A percentile compares a stretch with the other conserved stretches of the same genome.
Evolutionary conservation across 2,113 vertebrate species (phyloP).

Genomic region (Festucalex cinctus): DNA sequence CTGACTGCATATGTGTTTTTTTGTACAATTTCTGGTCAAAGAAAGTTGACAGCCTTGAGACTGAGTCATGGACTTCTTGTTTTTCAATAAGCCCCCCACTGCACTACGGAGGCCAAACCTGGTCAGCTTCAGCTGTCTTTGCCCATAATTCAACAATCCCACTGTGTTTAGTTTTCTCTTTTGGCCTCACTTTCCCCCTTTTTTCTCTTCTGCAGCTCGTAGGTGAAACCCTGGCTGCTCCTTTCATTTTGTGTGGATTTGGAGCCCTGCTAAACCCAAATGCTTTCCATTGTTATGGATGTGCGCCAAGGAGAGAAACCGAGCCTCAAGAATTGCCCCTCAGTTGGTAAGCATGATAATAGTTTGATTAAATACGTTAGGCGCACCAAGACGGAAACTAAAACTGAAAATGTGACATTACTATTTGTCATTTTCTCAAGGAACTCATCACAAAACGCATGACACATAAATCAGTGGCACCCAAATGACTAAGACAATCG

Average conservation of each 20-base stretch:
- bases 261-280: conserved; percentile 62
- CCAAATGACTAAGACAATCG: conserved; percentile 9
- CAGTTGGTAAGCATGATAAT: conserved; percentile 43
- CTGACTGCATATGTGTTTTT: conserved; percentile 66
- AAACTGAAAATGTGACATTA: background rate
- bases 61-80: conserved; percentile 69
- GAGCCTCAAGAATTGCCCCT: conserved; percentile 32
- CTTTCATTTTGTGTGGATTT: conserved; percentile 54
- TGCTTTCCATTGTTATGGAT: conserved; percentile 59
- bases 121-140: conserved; percentile 73
- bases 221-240: conserved; percentile 66
- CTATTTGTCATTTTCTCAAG: background rate
- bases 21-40: conserved; percentile 49
- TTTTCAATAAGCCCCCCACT: conserved; percentile 61
- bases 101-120: conserved; percentile 65
- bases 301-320: conserved; percentile 44
- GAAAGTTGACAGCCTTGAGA: conserved; percentile 43
- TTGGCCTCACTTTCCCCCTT: conserved; percentile 23
- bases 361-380: conserved; percentile 44
- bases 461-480: conserved; percentile 1
- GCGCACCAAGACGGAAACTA: conserved; percentile 1
- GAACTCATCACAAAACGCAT: background rate
- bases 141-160: conserved; percentile 71
- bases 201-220: conserved; percentile 15
- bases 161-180: conserved; percentile 63